phyloP scores from a whole-genome alignment of 2,113 vertebrate genomes.

The Mus spicilegus region DNA sequence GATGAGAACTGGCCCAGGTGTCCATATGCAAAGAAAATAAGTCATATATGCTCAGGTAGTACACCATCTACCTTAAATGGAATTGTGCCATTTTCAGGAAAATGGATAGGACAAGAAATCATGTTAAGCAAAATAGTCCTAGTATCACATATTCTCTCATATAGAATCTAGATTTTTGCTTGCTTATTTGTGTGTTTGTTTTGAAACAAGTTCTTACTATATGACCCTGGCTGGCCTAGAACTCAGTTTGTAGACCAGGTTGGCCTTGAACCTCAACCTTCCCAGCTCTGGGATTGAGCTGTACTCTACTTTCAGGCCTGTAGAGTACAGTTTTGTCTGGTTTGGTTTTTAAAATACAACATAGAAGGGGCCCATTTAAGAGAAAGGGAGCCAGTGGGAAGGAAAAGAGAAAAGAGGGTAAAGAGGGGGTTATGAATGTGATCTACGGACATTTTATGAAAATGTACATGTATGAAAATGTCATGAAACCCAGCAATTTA shows the following conservation, averaged over 20 bases:
- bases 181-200: background rate
- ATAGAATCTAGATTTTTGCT: background rate
- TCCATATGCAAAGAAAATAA: background rate
- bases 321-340: background rate
- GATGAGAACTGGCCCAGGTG: no score
- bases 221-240: background rate
- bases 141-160: background rate
- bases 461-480: background rate
- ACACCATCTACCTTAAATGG: background rate
- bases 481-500: background rate
- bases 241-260: background rate
- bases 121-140: background rate
- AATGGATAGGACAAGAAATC: background rate
- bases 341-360: background rate
- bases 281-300: background rate
- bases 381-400: background rate
- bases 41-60: no score
- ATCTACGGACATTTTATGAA: no score
- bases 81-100: background rate
- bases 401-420: background rate
- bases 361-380: background rate
- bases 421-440: no score
- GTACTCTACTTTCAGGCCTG: no score
- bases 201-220: background rate
- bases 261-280: background rate